Percentiles rank a stretch among this genome's conserved stretches.
Conservation (phyloP, 2,113 vertebrate species). For the Sialia sialis region DNA sequence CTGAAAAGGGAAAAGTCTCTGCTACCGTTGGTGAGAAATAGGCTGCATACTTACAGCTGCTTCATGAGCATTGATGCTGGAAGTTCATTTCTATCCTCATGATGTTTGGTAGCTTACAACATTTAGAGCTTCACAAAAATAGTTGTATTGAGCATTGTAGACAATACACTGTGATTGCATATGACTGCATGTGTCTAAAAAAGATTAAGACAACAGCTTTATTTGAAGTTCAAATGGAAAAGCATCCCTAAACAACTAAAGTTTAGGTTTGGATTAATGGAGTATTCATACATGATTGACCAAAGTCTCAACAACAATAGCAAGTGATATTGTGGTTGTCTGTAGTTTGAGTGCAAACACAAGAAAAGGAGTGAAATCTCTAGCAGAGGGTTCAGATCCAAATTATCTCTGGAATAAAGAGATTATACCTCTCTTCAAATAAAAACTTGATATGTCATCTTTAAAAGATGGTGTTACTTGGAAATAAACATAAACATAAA, state of each 20-base stretch:
- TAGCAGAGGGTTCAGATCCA: slow-evolving; percentile 12
- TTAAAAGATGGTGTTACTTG: slow-evolving; percentile 55
- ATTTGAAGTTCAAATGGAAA: slow-evolving; percentile 46
- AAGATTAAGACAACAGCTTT: not conserved
- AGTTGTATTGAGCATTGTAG: slow-evolving; percentile 13
- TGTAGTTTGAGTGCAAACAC: slow-evolving; percentile 20
- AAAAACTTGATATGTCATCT: slow-evolving; percentile 45
- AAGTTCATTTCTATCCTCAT: not conserved
- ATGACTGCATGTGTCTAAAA: slow-evolving; percentile 43
- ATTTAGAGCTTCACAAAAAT: slow-evolving; percentile 17
- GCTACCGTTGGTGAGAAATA: not conserved
- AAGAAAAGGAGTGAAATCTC: slow-evolving; percentile 15
- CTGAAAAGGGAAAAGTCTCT: not conserved
- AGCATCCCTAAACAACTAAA: not conserved
- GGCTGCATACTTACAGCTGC: not conserved
- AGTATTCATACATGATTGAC: not conserved
- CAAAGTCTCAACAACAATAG: slow-evolving; percentile 16
- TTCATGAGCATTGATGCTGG: not conserved
- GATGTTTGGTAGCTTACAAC: not conserved
- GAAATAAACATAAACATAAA: slow-evolving; percentile 32
- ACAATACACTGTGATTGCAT: slow-evolving; percentile 49
- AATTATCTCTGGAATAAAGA: slow-evolving; percentile 29
- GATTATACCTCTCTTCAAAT: slow-evolving; percentile 30
- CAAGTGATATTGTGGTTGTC: not conserved
- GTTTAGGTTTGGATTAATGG: not conserved